Conservation (phyloP, 30 jellyfish, hydroid and myxozoan genomes). For the Hydractinia symbiolongicarpus region DNA sequence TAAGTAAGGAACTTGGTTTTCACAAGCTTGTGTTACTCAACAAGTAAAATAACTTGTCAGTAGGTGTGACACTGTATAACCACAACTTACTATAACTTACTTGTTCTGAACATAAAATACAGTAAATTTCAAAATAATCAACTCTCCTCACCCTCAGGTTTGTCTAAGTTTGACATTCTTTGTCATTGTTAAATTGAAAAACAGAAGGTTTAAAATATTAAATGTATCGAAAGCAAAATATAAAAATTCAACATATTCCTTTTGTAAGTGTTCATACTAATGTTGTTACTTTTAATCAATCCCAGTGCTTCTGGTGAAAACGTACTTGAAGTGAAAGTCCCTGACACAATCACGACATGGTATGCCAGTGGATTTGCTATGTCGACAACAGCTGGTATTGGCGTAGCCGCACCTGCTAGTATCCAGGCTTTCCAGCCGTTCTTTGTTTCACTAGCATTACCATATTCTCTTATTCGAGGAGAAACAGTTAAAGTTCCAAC, state of each 20-base stretch:
- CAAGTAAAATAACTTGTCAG: not conserved
- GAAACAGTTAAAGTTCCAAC: conserved; percentile 73
- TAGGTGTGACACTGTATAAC: not conserved
- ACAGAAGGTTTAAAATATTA: no score
- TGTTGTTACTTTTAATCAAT: not conserved
- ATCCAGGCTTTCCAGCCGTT: conserved; percentile 75
- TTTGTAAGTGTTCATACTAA: no score
- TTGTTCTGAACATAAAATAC: not conserved
- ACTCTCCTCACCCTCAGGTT: not conserved
- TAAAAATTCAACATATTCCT: not conserved
- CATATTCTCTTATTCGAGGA: conserved; percentile 84
- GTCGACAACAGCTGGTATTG: conserved; percentile 61
- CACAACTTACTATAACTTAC: not conserved
- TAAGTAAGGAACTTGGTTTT: not conserved
- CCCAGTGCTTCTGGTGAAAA: conserved; percentile 63
- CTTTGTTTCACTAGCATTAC: conserved; percentile 68
- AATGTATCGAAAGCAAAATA: no score
- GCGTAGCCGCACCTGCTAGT: conserved; percentile 72
- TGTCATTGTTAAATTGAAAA: no score
- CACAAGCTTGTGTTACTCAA: not conserved
- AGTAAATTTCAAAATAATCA: not conserved
- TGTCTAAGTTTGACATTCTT: no score
- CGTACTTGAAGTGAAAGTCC: conserved; percentile 57
- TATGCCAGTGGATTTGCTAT: conserved; percentile 89
- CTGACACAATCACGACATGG: conserved; percentile 96